Evolutionary conservation across 1,140 invertebrate genomes (phyloP), one percentile per base, ranked within the genome.

Genomic region (Chironomus tepperi): DNA sequence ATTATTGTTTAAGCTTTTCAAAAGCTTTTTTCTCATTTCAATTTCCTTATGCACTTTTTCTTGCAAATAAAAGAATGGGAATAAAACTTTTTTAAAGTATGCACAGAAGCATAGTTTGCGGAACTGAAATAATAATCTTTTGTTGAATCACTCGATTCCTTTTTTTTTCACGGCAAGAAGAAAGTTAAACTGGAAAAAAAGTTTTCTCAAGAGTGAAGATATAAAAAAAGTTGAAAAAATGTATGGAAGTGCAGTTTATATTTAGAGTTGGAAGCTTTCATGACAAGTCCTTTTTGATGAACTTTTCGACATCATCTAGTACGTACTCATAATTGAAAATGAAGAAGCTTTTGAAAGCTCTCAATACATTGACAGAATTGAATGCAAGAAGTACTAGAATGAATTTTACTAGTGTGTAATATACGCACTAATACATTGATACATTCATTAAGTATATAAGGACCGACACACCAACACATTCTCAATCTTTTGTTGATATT

Each of bases 381-480:
- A 57, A n/a, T 57, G 47, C 47, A 57, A n/a, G 47, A 57, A n/a
- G 47, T 57, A 57, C 47, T 57, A 57, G 47, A 57, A 57, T 57
- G 1, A 2, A 34, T 34, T 34, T 34, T 34, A 34, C 24, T 34
- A 2, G 24, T 15, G 8, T 57, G 0, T n/a, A 12, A 57, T 15
- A 57, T 1, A n/a, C n/a, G 12, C 12, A 12, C 47, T 5, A 57
- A 57, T 34, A 34, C 43, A 47, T 47, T 47, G 15, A 47, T 47
- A 47, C 2, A 47, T 47, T 2, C 43, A 10, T 9, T 47, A 10
- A 57, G 47, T 57, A 57, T 57, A 57, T 57, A 57, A 57, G 47
- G n/a, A 57, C 24, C 24, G 24, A 34, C 12, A 57, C n/a, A 15
- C 47, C 7, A 57, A 57, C 10, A 57, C 47, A 12, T 15, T 57